These are phyloP conservation scores for Tragulus kanchil DNA, from an alignment of 2,113 vertebrate genomes.

Conservation along the genomic window DNA sequence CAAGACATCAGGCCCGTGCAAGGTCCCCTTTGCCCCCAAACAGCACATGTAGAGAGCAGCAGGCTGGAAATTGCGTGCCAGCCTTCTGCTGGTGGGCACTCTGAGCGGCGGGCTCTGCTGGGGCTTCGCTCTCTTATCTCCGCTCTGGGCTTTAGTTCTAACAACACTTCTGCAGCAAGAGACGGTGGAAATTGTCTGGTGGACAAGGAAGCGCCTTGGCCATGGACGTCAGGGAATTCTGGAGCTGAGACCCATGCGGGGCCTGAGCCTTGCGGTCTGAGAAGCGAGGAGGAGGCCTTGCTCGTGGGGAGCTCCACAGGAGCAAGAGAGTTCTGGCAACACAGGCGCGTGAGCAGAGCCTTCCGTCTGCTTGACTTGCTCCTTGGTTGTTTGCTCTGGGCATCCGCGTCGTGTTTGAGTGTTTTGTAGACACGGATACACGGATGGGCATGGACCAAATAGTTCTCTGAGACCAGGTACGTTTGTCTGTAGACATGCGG, in stretches of 20 bases:
- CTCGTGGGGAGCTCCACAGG: neutral
- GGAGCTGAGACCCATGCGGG: fast-evolving
- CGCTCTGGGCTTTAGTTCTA: neutral
- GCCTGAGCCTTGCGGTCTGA: neutral
- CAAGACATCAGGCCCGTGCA: neutral
- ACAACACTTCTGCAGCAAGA: neutral
- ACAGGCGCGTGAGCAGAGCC: fast-evolving
- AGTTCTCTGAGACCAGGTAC: neutral
- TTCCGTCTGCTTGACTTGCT: neutral
- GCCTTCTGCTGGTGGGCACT: neutral
- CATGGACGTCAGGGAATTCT: neutral
- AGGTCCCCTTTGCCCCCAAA: neutral
- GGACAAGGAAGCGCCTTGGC: neutral
- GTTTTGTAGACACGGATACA: neutral
- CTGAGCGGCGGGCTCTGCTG: neutral
- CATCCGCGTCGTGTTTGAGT: neutral
- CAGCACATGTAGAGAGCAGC: neutral
- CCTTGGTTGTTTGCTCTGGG: neutral
- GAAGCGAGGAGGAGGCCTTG: fast-evolving
- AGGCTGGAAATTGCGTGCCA: neutral
- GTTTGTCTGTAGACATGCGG: no score
- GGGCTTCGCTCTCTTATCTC: neutral
- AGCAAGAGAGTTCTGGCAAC: neutral
- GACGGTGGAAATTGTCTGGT: neutral
- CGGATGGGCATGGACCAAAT: neutral